Conservation (phyloP, 1,140 invertebrate species). For the Eulimnadia texana region DNA sequence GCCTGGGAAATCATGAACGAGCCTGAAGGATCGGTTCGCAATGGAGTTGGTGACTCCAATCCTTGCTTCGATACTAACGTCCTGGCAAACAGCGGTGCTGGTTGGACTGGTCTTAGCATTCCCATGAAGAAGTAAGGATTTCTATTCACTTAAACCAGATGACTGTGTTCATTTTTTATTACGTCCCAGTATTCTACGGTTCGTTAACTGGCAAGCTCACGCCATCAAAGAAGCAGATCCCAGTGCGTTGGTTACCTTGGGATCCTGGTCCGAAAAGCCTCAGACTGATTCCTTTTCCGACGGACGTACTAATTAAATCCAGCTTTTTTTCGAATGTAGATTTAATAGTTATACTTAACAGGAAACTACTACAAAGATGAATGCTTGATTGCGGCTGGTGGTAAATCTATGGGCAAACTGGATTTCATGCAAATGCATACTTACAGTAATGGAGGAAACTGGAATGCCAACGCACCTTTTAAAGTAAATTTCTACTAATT, state of each 20-base stretch:
- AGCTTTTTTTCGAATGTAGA: background rate
- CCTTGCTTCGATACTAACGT: conserved; percentile 28
- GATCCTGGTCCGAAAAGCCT: conserved; percentile 25
- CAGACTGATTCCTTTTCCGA: conserved; percentile 27
- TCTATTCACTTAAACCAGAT: too few relatives aligned
- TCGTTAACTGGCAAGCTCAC: conserved; percentile 28
- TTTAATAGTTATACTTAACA: conserved; percentile 5
- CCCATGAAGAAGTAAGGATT: conserved; percentile 13
- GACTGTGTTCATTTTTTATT: too few relatives aligned
- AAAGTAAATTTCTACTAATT: too few relatives aligned
- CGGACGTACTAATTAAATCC: conserved; percentile 17
- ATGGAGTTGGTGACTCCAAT: conserved; percentile 23
- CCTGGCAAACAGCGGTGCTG: conserved; percentile 17
- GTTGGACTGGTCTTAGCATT: conserved; percentile 10
- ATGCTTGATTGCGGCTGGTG: conserved; percentile 11
- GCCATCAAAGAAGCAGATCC: conserved; percentile 26
- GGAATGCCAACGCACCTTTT: conserved; percentile 6
- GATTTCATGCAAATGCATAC: conserved; percentile 19
- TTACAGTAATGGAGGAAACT: conserved; percentile 15
- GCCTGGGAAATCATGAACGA: conserved; percentile 33
- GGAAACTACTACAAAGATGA: conserved; percentile 17
- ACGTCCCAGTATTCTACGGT: conserved; percentile 20
- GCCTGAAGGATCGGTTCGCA: conserved; percentile 28
- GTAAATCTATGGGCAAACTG: conserved; percentile 7
- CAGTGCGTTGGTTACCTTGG: conserved; percentile 26